Base-by-base conservation (phyloP, 1,140 invertebrate species). In the Drosophila sproati region DNA sequence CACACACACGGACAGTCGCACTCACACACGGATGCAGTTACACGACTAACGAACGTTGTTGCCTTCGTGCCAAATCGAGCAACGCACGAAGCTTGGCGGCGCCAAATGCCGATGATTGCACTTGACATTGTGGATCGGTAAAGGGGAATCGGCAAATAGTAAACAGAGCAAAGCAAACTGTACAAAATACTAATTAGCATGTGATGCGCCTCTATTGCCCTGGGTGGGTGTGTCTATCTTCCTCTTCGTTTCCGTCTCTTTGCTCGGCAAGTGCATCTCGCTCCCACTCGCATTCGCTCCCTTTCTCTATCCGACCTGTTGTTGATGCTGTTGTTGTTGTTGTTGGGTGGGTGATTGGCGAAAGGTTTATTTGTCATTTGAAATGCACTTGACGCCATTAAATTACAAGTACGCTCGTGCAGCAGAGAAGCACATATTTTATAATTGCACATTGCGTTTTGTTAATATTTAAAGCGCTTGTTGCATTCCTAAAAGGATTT, bases 301-400 rank as follows among this genome's bases (percentile, higher is more conserved):
- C 28, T 60, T 35, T 70, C 2, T 56, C 43, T 66, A 43, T 41
- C 20, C 20, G 1, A 20, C 20, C 51, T 55, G 43, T 50, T 47
- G 51, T 59, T 60, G 43, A 72, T 73, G 77, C 85, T 74, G 56
- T 69, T 74, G 72, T 54, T 60, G 32, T 48, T 64, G 57, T 62
- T 50, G 56, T 45, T 68, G 52, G 8, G 28, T 55, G 47, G 29
- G 20, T 20, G 20, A 12, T 12, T 71, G 83, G 85, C 83, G 83
- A 87, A 83, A 89, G 80, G 80, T 87, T 87, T 83, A 78, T 88
- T 83, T 83, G 73, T 66, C 69, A 69, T 35, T 54, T 54, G 39
- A 39, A 55, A 35, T 69, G 77, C 80, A 80, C 51, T 80, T 77
- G 73, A 70, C 78, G 77, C 81, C 68, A 87, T 71, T 82, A 68